A percentile compares a stretch with the other conserved stretches of the same genome.
These are phyloP conservation scores for Helicoverpa assulta DNA, from an alignment of 2,888 invertebrate genomes.

Conservation along the genomic window DNA sequence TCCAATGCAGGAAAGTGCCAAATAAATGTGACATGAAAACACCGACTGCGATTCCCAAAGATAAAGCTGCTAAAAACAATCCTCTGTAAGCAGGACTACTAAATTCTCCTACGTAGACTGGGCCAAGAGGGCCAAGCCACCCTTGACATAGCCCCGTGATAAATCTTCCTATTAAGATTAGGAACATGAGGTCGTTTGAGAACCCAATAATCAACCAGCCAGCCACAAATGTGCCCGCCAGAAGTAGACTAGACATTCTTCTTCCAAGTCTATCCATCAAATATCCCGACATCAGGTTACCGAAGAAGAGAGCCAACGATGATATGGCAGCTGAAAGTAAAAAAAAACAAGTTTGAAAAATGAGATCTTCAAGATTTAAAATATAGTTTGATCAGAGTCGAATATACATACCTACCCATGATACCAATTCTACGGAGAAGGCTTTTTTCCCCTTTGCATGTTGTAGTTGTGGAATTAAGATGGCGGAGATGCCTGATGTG, in stretches of 20 bases:
- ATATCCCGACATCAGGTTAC: conserved; percentile 91
- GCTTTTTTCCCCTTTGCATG: conserved; percentile 75
- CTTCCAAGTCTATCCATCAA: conserved; percentile 91
- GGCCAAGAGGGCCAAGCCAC: conserved; percentile 89
- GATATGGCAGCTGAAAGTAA: conserved; percentile 90
- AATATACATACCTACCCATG: conserved; percentile 91
- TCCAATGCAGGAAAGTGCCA: conserved; percentile 92
- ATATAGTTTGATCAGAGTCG: conserved; percentile 9
- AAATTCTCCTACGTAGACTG: conserved; percentile 91
- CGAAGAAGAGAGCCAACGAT: conserved; percentile 90
- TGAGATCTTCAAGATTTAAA: conserved; percentile 1
- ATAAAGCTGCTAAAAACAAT: conserved; percentile 91
- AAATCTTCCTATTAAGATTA: conserved; percentile 89
- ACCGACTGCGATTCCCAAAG: conserved; percentile 91
- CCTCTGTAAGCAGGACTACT: conserved; percentile 91
- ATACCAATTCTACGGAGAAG: conserved; percentile 87
- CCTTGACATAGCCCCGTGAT: conserved; percentile 90
- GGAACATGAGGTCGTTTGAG: conserved; percentile 81
- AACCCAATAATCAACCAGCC: conserved; percentile 91
- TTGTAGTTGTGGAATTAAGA: conserved; percentile 91
- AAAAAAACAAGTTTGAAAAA: conserved; percentile 22
- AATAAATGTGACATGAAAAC: conserved; percentile 92
- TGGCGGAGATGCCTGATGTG: conserved; percentile 91
- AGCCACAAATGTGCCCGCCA: conserved; percentile 87
- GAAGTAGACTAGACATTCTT: conserved; percentile 86